phyloP scores from a whole-genome alignment of 2,888 invertebrate genomes.

The Lasius fuliginosus region DNA sequence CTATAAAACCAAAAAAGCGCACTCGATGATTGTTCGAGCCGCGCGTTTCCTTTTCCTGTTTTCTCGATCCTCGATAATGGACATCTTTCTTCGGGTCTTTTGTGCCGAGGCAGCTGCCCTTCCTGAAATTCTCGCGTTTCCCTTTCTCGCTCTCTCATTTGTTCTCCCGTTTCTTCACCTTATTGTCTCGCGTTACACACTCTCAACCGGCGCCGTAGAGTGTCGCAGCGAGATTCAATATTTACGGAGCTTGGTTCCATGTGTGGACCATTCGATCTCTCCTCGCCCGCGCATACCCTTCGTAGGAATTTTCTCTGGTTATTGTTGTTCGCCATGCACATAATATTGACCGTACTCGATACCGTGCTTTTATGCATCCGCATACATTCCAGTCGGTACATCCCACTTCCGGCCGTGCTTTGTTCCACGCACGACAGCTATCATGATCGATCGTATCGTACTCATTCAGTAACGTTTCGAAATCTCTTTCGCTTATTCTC shows the following conservation, averaged over 20 bases:
- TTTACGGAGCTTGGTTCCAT: conserved; percentile 27
- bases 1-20: not conserved
- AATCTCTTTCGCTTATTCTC: not conserved
- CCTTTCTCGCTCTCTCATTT: not conserved
- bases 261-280: conserved; percentile 34
- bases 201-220: not conserved
- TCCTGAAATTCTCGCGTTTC: conserved; percentile 41
- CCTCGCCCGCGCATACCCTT: not conserved
- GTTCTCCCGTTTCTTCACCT: conserved; percentile 10
- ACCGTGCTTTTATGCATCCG: conserved; percentile 24
- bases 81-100: conserved; percentile 46
- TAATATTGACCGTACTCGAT: conserved; percentile 47
- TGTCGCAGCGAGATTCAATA: conserved; percentile 36
- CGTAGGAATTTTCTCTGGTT: conserved; percentile 28
- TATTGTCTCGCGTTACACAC: conserved; percentile 47
- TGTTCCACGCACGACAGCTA: conserved; percentile 43
- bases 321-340: conserved; percentile 33
- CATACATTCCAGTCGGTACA: conserved; percentile 16
- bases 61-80: conserved; percentile 47
- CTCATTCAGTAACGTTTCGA: conserved; percentile 1
- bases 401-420: conserved; percentile 41
- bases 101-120: conserved; percentile 37
- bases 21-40: not conserved
- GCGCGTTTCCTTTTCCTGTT: conserved; percentile 22
- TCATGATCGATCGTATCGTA: conserved; percentile 28